These are phyloP conservation scores for Pelusios castaneus DNA, from an alignment of 2,113 vertebrate genomes.

Conservation along the genomic window DNA sequence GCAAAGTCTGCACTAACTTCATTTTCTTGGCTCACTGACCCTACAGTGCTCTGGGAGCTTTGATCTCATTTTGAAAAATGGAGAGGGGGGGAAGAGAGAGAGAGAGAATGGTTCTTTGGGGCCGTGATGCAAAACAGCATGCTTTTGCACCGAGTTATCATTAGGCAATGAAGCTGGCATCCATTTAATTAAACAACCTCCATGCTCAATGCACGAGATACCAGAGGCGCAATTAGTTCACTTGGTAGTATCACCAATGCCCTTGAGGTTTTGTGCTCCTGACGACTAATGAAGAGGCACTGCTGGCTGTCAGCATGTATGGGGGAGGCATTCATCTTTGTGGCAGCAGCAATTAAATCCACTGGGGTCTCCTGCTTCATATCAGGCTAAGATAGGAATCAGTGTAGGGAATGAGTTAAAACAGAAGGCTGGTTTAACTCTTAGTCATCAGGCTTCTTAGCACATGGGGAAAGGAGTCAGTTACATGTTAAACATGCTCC, in stretches of 20 bases:
- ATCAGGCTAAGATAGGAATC: not conserved
- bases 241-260: constrained; percentile 40
- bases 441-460: accelerated
- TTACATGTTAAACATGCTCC: not conserved
- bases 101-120: accelerated
- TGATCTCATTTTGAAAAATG: not conserved
- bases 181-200: constrained; percentile 15
- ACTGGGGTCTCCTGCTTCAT: not conserved
- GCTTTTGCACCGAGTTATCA: accelerated
- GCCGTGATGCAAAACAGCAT: accelerated
- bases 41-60: not conserved
- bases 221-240: constrained; percentile 58
- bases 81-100: too few species aligned
- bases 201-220: constrained; percentile 30
- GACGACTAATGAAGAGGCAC: constrained; percentile 69
- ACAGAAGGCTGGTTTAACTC: not conserved
- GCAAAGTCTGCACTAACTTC: not conserved
- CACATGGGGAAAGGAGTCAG: not conserved
- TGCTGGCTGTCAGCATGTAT: constrained; percentile 51
- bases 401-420: not conserved
- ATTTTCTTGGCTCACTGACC: not conserved
- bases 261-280: constrained; percentile 59
- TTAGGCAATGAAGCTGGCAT: not conserved
- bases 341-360: constrained; percentile 67
- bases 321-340: constrained; percentile 62